These are phyloP conservation scores for Hypotaenidia philippensis DNA, from an alignment of 2,797 vertebrate genomes.

Conservation along the genomic window DNA sequence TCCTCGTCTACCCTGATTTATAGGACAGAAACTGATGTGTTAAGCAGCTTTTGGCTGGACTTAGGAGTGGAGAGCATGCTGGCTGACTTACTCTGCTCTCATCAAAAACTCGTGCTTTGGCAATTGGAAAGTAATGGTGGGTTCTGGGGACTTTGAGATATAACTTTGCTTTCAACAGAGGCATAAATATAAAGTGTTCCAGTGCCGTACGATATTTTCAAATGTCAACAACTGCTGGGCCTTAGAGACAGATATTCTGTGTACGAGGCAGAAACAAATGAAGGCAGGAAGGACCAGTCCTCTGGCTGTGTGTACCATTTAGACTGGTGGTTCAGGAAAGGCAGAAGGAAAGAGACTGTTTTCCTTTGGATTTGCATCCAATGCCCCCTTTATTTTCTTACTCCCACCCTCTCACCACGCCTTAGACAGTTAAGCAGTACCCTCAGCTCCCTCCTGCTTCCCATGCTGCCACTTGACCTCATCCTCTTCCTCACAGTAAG, in stretches of 20 bases:
- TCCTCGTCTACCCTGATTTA: conserved; percentile 42
- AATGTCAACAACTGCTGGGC: conserved; percentile 44
- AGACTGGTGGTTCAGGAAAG: not conserved
- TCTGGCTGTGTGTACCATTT: not conserved
- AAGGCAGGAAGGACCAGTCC: not conserved
- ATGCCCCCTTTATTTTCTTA: not conserved
- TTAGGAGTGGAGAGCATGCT: not conserved
- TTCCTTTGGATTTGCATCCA: not conserved
- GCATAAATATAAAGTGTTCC: conserved; percentile 46
- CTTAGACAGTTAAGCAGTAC: not conserved
- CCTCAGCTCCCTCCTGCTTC: not conserved
- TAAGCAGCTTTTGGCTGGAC: conserved; percentile 19
- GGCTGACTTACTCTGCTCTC: conserved; percentile 12
- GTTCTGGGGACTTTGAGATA: conserved; percentile 40
- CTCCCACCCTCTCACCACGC: not conserved
- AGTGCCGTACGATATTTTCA: conserved; percentile 34
- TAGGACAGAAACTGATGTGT: conserved; percentile 32
- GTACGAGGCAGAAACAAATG: not conserved
- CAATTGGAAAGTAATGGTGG: conserved; percentile 1
- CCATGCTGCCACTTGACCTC: accelerated
- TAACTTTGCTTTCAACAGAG: conserved; percentile 50
- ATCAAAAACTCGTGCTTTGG: conserved; percentile 36
- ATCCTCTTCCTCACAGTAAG: not conserved
- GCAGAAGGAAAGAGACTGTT: not conserved
- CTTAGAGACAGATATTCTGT: conserved; percentile 11